Base-by-base conservation (phyloP, 2,797 vertebrate species). In the Acanthis flammea region DNA sequence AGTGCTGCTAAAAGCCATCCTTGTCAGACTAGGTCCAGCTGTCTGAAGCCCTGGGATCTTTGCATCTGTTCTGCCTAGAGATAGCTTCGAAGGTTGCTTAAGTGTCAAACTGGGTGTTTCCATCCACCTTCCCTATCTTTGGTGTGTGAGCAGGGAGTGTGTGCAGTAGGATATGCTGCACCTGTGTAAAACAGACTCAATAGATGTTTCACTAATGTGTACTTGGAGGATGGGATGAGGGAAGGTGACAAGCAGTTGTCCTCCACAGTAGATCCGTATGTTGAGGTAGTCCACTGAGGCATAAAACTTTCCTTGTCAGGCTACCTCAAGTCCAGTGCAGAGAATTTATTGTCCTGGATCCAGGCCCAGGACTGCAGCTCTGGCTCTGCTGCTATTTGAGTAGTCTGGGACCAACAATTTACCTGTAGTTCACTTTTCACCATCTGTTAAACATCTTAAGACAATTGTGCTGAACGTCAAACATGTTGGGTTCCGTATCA, bases 361-460 rank as follows among this genome's bases (percentile, higher is more conserved):
- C 42, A 53, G 51, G 91, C 92, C 94, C 79, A 88, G 47, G 76
- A 92, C 79, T 67, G 62, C 68, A 95, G 58, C 62, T 93, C 81
- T 88, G 58, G 30, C 53, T 94, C 68, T 96, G 82, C 70, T 90
- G 63, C 87, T 94, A 37, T 93, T 86, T 86, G 79, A 94, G 89
- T 62, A 88, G 77, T 74, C 75, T 95, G 88, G 83, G 95, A 94
- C 89, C 76, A 91, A 44, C 87, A 84, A 86, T 96, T 96, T 88
- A 95, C 95, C 95, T 94, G 79, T 57, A 94, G 60, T 82, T 92
- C 89, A 63, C 66, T 96, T 94, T 94, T 92, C 73, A 66, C 87
- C 95, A 94, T 96, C 94, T 97, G 91, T 96, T 95, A 92, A 95
- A 95, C 73, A 78, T 93, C 91, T 96, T 84, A 63, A 92, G 90